A percentile compares a stretch with the other conserved stretches of the same genome.
Conservation (phyloP, 1,140 invertebrate species). For the Vollenhovia emeryi region DNA sequence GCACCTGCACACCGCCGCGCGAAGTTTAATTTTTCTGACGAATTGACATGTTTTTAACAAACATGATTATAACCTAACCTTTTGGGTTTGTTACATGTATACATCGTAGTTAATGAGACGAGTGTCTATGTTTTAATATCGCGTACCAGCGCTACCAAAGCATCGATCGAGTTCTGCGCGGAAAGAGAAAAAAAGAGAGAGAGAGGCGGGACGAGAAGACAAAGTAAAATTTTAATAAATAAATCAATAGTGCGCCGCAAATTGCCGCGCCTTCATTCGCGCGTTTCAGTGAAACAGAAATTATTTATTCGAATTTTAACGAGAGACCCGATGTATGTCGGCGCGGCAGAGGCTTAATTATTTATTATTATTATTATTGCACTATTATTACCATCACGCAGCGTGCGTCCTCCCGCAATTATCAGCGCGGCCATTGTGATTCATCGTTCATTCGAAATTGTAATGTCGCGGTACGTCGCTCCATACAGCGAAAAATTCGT, state of each 20-base stretch:
- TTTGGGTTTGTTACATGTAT: too few species aligned
- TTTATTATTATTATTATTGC: constrained; percentile 23
- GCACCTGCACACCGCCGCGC: too few species aligned
- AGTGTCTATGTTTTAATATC: constrained; percentile 6
- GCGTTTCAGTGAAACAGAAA: constrained; percentile 34
- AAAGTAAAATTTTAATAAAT: constrained; percentile 37
- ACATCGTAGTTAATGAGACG: neutral
- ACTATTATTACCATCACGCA: constrained; percentile 15
- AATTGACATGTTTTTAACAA: too few species aligned
- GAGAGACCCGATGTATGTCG: constrained; percentile 15
- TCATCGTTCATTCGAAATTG: constrained; percentile 26
- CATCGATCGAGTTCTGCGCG: neutral
- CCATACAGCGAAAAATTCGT: neutral
- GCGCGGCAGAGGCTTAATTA: constrained; percentile 19
- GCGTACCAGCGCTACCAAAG: too few species aligned
- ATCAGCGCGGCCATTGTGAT: constrained; percentile 27
- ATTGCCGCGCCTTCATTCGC: neutral
- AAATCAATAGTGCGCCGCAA: constrained; percentile 30
- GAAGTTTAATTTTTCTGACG: too few species aligned
- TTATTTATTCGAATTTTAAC: constrained; percentile 41
- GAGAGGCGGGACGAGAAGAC: neutral
- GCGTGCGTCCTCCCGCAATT: constrained; percentile 23
- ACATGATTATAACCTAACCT: too few species aligned
- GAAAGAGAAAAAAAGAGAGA: neutral
- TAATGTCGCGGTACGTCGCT: neutral